phyloP scores from a whole-genome alignment of 2,113 vertebrate species.

The Spea multiplicata region DNA sequence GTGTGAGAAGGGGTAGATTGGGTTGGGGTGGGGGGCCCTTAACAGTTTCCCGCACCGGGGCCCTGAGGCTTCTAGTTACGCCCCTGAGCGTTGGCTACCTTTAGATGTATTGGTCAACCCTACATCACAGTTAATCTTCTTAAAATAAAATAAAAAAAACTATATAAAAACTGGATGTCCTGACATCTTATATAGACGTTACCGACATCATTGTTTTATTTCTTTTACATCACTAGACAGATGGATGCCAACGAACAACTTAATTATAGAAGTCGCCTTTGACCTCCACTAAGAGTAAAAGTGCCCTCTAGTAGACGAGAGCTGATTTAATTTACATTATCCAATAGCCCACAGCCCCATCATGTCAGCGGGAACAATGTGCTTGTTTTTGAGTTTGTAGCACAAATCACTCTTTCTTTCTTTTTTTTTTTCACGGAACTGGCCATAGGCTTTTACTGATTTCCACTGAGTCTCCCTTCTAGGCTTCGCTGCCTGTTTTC shows the following conservation, averaged over 20 bases:
- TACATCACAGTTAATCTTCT: no score
- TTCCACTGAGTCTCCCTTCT: slow-evolving; percentile 6
- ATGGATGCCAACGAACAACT: not conserved
- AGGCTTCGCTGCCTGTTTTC: slow-evolving; percentile 14
- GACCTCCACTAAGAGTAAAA: slow-evolving; percentile 28
- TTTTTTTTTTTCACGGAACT: not conserved
- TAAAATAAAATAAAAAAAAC: no score
- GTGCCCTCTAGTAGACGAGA: not conserved
- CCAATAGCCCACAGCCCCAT: slow-evolving; percentile 7
- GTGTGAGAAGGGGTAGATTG: no score
- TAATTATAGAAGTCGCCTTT: slow-evolving; percentile 29
- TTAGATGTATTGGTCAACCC: no score
- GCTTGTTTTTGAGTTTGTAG: slow-evolving; percentile 1
- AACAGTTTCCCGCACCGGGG: no score
- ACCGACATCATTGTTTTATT: no score
- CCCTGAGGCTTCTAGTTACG: no score
- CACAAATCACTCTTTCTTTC: not conserved
- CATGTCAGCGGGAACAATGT: slow-evolving; percentile 29
- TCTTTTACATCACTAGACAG: not conserved
- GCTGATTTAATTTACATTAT: slow-evolving; percentile 36
- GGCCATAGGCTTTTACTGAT: not conserved
- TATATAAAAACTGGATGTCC: no score
- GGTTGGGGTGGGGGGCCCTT: no score
- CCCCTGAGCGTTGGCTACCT: no score
- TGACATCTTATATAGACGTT: no score